Conservation (phyloP, 1,140 invertebrate genomes). For the Holotrichia oblita region DNA sequence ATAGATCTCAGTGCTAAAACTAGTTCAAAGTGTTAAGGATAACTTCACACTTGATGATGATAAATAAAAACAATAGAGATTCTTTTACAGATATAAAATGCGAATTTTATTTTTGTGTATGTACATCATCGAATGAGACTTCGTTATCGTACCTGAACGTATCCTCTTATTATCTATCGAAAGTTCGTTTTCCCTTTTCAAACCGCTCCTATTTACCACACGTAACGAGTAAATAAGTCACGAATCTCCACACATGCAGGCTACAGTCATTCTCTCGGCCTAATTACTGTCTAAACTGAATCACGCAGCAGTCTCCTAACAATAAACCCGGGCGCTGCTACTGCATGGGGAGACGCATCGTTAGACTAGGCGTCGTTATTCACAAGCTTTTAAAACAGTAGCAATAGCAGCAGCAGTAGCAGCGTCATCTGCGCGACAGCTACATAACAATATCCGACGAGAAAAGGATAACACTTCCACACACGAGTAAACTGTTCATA, state of each 20-base stretch:
- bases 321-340: neutral
- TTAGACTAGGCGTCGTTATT: neutral
- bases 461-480: no score
- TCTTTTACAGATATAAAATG: no score
- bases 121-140: no score
- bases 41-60: no score
- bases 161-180: no score
- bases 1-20: neutral
- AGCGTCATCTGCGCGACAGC: neutral
- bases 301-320: neutral
- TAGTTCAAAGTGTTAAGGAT: neutral
- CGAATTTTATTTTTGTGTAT: no score
- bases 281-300: slow-evolving; percentile 5
- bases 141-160: no score
- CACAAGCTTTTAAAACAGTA: neutral
- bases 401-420: no score
- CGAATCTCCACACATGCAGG: neutral
- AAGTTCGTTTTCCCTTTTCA: neutral
- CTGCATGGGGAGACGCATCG: neutral
- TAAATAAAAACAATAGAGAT: no score
- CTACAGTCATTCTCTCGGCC: neutral
- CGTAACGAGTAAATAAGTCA: neutral
- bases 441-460: neutral
- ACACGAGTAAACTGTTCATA: neutral
- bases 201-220: neutral